Conservation (phyloP, 2,113 vertebrate genomes). For the Hippoglossus stenolepis region DNA sequence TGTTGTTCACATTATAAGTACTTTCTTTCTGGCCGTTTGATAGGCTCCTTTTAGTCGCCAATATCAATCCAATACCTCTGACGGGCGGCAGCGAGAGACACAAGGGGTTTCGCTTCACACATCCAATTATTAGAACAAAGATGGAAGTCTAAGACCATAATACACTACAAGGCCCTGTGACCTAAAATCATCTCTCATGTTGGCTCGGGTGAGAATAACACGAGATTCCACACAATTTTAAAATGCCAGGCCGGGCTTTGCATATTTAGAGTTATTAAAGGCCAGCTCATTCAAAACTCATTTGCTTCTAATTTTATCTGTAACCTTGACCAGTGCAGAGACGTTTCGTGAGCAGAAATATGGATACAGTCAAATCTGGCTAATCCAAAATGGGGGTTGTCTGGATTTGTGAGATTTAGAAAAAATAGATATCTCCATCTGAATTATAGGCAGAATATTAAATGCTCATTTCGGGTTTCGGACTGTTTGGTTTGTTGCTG, state of each 20-base stretch:
- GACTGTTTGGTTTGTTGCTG: constrained; percentile 31
- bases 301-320: constrained; percentile 79
- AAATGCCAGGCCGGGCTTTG: constrained; percentile 78
- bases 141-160: constrained; percentile 76
- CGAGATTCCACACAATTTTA: constrained; percentile 75
- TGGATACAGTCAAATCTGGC: constrained; percentile 74
- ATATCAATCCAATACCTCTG: constrained; percentile 73
- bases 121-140: constrained; percentile 79
- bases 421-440: constrained; percentile 26
- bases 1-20: constrained; percentile 59
- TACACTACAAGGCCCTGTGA: constrained; percentile 76
- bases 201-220: constrained; percentile 72
- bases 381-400: constrained; percentile 75
- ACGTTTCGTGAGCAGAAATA: constrained; percentile 70
- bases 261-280: constrained; percentile 81
- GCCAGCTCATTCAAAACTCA: constrained; percentile 78
- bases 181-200: constrained; percentile 69
- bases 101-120: constrained; percentile 69
- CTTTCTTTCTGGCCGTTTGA: constrained; percentile 60
- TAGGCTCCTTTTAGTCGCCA: constrained; percentile 62
- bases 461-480: constrained; percentile 51
- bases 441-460: constrained; percentile 62
- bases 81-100: constrained; percentile 59
- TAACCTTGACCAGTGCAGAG: constrained; percentile 77
- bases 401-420: constrained; percentile 67